Percentiles rank a stretch among this genome's conserved stretches.
phyloP scores from a whole-genome alignment of 2,113 vertebrate species.

The human (Homo sapiens) region GRCh38 chr7:116053001-116053500 shows the following conservation, averaged over 20 bases:
- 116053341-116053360: background rate
- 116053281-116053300: background rate
- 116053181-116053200: background rate
- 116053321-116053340: background rate
- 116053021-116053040: too few species aligned
- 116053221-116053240: background rate
- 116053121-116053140: background rate
- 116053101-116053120: background rate
- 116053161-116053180: background rate
- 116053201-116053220: background rate
- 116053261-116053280: background rate
- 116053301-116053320: background rate
- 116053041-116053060: too few species aligned
- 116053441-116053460: background rate
- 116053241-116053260: background rate
- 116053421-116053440: background rate
- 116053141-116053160: background rate
- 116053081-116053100: conserved; percentile 32
- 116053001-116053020: too few species aligned
- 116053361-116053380: background rate
- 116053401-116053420: background rate
- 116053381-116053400: background rate
- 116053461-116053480: background rate
- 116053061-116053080: too few species aligned
- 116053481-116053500: background rate